A percentile compares a stretch with the other conserved stretches of the same genome.
phyloP scores from a whole-genome alignment of 1,140 invertebrate species.

The Achatina immaculata region DNA sequence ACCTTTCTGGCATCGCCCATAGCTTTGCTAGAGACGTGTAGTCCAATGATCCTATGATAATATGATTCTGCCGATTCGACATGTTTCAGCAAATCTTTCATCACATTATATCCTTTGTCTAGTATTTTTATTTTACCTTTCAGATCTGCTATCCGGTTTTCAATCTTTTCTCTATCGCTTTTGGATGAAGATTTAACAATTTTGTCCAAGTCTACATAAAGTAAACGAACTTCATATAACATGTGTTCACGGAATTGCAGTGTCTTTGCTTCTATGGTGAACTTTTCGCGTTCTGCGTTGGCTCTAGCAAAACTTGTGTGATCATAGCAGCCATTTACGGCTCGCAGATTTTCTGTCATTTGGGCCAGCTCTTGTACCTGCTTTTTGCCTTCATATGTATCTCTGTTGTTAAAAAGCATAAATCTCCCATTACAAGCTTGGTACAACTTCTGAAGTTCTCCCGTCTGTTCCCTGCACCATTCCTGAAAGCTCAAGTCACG shows the following conservation, averaged over 20 bases:
- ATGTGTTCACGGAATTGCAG: background rate
- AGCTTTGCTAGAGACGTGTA: too few relatives aligned
- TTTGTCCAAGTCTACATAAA: too few relatives aligned
- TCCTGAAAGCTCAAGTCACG: background rate
- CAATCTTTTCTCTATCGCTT: too few relatives aligned
- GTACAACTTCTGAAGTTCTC: background rate
- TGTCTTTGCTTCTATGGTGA: background rate
- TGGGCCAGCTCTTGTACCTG: background rate
- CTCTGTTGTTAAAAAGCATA: background rate
- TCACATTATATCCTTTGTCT: background rate
- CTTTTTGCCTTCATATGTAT: background rate
- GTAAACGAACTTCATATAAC: background rate
- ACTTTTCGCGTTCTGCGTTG: background rate
- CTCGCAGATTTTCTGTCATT: background rate
- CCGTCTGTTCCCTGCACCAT: conserved; percentile 1
- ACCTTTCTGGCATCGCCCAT: too few relatives aligned
- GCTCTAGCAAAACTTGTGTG: background rate
- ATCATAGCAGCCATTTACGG: background rate
- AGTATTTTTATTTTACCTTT: background rate
- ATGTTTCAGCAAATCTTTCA: background rate
- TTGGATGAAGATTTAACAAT: too few relatives aligned
- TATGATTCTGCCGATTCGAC: too few relatives aligned
- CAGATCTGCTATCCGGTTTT: background rate
- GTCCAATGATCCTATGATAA: too few relatives aligned
- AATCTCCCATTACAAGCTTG: background rate